phyloP scores from a whole-genome alignment of 2,888 invertebrate species.

The Aplocera efformata region DNA sequence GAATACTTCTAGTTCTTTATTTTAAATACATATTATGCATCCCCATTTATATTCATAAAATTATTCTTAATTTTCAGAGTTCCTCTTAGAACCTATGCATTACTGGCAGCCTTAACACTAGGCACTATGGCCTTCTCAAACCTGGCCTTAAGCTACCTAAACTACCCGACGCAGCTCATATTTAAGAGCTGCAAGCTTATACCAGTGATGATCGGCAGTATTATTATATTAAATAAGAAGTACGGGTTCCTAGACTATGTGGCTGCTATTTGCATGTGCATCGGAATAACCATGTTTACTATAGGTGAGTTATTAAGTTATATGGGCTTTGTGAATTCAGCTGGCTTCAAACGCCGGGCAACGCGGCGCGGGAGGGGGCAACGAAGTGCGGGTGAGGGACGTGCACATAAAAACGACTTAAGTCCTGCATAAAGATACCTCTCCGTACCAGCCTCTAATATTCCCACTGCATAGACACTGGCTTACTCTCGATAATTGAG shows the following conservation, averaged over 20 bases:
- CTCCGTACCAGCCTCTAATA: too few species aligned
- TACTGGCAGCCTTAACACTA: slow-evolving; percentile 92
- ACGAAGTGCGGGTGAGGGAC: too few species aligned
- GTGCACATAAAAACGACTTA: too few species aligned
- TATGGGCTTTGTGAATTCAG: too few species aligned
- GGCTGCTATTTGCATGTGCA: slow-evolving; percentile 92
- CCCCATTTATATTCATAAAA: background rate
- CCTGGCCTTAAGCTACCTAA: slow-evolving; percentile 94
- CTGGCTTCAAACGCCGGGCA: too few species aligned
- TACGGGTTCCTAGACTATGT: slow-evolving; percentile 91
- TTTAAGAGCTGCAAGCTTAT: slow-evolving; percentile 99
- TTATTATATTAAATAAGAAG: slow-evolving; percentile 93
- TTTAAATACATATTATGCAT: too few species aligned
- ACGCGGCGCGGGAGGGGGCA: too few species aligned
- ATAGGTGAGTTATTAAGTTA: slow-evolving; percentile 82
- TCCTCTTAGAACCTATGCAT: slow-evolving; percentile 88
- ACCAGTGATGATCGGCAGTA: slow-evolving; percentile 96
- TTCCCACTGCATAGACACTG: too few species aligned
- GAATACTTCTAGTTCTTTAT: too few species aligned
- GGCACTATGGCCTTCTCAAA: slow-evolving; percentile 98
- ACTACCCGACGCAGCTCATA: slow-evolving; percentile 98
- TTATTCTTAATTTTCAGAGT: slow-evolving; percentile 82
- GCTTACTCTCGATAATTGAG: too few species aligned
- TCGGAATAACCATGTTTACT: slow-evolving; percentile 94
- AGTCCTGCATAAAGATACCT: too few species aligned